These are phyloP conservation scores for Synchiropus splendidus DNA, from an alignment of 2,113 vertebrate species.

Conservation along the genomic window DNA sequence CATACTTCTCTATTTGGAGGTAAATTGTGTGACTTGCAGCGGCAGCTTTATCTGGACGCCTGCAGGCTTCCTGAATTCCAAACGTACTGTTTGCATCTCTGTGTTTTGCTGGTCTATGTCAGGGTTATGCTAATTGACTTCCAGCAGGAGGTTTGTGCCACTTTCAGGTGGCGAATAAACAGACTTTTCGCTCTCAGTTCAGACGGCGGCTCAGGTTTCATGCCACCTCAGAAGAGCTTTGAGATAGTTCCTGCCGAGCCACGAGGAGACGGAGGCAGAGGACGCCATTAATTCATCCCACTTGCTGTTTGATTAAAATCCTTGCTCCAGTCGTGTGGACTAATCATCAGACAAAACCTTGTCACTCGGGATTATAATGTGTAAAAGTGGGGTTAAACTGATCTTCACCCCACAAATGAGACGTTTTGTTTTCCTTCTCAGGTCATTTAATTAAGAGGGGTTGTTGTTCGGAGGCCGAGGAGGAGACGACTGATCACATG, in stretches of 20 bases:
- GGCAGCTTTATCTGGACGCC: constrained; percentile 64
- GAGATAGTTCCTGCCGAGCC: constrained; percentile 28
- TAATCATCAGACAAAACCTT: constrained; percentile 51
- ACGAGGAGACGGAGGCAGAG: constrained; percentile 32
- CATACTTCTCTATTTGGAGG: constrained; percentile 59
- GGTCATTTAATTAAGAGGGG: constrained; percentile 39
- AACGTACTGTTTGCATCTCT: constrained; percentile 62
- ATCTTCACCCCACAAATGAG: constrained; percentile 38
- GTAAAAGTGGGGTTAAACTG: constrained; percentile 43
- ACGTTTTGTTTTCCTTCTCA: constrained; percentile 25
- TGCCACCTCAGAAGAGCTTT: constrained; percentile 39
- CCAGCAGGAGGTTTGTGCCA: constrained; percentile 57
- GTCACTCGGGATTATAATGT: constrained; percentile 43
- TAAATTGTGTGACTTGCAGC: constrained; percentile 56
- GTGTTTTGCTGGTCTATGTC: constrained; percentile 54
- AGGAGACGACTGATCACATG: constrained; percentile 34
- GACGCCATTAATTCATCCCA: constrained; percentile 31
- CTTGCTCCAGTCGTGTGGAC: constrained; percentile 22
- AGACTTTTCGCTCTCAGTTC: constrained; percentile 39
- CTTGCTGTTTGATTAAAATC: constrained; percentile 36
- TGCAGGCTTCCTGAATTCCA: constrained; percentile 64
- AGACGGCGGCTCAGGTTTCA: constrained; percentile 32
- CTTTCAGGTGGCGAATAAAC: constrained; percentile 35
- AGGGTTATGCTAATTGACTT: constrained; percentile 71
- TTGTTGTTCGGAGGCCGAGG: constrained; percentile 22